Evolutionary conservation across 2,113 vertebrate genomes (phyloP).

Genomic region (Crotophaga sulcirostris): DNA sequence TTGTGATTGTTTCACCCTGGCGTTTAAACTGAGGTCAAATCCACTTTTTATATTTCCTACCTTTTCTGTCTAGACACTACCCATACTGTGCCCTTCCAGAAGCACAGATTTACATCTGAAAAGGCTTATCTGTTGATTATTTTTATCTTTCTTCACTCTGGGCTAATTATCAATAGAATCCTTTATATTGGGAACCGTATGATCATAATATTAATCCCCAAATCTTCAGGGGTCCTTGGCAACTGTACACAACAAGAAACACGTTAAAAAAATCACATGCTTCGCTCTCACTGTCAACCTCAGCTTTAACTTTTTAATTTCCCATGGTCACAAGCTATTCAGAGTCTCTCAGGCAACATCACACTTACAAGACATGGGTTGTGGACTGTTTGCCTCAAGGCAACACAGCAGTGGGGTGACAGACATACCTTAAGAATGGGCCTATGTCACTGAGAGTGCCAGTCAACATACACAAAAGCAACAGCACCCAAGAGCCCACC

Average conservation of each 20-base stretch:
- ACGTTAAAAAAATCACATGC: not conserved
- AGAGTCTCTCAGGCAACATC: not conserved
- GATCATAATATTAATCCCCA: not conserved
- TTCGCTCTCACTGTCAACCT: not conserved
- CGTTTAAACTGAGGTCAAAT: constrained; percentile 41
- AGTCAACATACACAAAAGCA: not conserved
- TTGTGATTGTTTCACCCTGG: not conserved
- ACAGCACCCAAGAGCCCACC: not conserved
- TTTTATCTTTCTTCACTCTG: not conserved
- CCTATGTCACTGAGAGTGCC: not conserved
- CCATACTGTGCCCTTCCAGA: not conserved
- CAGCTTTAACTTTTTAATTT: not conserved
- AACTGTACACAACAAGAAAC: not conserved
- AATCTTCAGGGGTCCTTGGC: not conserved
- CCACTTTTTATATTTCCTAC: constrained; percentile 11
- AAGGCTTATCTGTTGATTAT: not conserved
- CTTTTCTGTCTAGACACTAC: constrained; percentile 6
- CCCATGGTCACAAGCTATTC: not conserved
- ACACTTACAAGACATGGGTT: not conserved
- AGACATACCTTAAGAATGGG: not conserved
- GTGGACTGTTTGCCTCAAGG: not conserved
- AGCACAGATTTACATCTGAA: not conserved
- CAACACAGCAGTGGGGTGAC: not conserved
- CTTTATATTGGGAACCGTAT: not conserved
- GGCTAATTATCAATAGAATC: not conserved